A percentile compares a stretch with the other conserved stretches of the same genome.
phyloP scores from a whole-genome alignment of 2,888 invertebrate species.

The Sphaeridia pumilis region DNA sequence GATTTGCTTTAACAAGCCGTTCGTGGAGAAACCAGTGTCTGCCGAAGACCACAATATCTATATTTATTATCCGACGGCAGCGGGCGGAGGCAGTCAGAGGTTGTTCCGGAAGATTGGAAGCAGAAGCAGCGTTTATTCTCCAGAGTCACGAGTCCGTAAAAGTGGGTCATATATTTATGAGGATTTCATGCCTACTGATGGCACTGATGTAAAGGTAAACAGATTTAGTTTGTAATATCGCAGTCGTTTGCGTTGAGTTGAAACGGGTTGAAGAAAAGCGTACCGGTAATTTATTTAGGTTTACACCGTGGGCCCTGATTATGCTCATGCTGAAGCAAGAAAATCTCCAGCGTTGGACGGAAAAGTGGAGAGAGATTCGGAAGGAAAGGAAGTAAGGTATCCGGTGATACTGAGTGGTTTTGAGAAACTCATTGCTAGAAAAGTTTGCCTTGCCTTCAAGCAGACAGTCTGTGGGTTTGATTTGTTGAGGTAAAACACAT shows the following conservation, averaged over 20 bases:
- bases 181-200: conserved; percentile 99
- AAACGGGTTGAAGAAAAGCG: not conserved
- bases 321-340: conserved; percentile 97
- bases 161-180: conserved; percentile 99
- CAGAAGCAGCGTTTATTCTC: conserved; percentile 95
- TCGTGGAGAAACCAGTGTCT: conserved; percentile 98
- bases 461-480: conserved; percentile 99
- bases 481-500: conserved; percentile 57
- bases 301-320: conserved; percentile 98
- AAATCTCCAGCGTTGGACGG: conserved; percentile 98
- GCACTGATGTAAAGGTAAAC: conserved; percentile 57
- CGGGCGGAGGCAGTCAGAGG: conserved; percentile 94
- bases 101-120: conserved; percentile 99
- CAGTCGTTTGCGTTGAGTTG: not conserved
- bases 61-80: conserved; percentile 97
- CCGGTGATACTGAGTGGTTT: conserved; percentile 95
- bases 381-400: conserved; percentile 96
- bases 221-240: not conserved
- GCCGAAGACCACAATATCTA: conserved; percentile 99
- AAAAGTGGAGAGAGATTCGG: conserved; percentile 94
- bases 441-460: conserved; percentile 90
- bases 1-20: conserved; percentile 90
- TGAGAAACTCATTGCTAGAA: conserved; percentile 94
- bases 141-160: conserved; percentile 88
- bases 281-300: conserved; percentile 50